Evolutionary conservation across 1,140 invertebrate genomes (phyloP).

Genomic region (Caenorhabditis brenneri): DNA sequence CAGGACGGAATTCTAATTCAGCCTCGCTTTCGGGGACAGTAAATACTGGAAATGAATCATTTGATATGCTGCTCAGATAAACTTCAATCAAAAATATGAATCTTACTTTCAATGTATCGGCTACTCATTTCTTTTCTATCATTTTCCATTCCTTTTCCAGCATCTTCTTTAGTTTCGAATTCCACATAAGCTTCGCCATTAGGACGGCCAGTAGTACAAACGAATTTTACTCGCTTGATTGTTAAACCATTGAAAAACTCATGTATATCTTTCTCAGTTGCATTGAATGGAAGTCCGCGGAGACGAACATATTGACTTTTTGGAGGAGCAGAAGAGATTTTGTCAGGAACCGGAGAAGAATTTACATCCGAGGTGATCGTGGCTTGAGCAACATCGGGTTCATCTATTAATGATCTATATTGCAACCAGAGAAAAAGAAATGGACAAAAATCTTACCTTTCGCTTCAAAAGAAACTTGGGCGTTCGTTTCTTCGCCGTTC

Average conservation of each 20-base stretch:
- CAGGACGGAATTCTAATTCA: conserved; percentile 12
- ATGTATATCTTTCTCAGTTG: conserved; percentile 19
- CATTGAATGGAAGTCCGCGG: conserved; percentile 11
- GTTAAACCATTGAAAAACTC: conserved; percentile 10
- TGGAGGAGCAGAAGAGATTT: conserved; percentile 2
- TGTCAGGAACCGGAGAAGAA: background rate
- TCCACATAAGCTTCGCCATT: conserved; percentile 25
- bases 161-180: background rate
- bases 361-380: background rate
- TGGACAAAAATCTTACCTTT: background rate
- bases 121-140: conserved; percentile 20
- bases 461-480: background rate
- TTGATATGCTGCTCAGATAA: too few relatives aligned
- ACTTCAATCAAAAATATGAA: too few relatives aligned
- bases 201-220: conserved; percentile 7
- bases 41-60: conserved; percentile 10
- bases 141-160: background rate
- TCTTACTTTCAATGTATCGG: conserved; percentile 1
- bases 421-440: too few relatives aligned
- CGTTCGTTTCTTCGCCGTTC: background rate
- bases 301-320: background rate
- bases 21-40: background rate
- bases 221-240: background rate
- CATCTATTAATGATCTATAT: too few relatives aligned
- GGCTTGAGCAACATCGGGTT: background rate